These are phyloP conservation scores for Eulemur rufifrons DNA, from an alignment of 2,113 vertebrate species.

Conservation along the genomic window DNA sequence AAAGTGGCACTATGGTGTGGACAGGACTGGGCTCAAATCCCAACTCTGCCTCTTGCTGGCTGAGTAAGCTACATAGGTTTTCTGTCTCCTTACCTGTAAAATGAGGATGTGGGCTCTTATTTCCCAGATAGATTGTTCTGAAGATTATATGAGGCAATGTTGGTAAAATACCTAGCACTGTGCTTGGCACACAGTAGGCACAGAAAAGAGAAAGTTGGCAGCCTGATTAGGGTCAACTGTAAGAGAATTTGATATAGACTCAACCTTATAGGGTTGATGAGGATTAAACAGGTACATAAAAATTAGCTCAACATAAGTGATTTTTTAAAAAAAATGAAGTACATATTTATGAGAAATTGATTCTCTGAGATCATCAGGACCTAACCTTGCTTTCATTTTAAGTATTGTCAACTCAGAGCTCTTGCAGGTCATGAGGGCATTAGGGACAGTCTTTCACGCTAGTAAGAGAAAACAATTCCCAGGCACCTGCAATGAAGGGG, in stretches of 20 bases:
- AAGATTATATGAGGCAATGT: not conserved
- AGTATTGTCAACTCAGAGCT: not conserved
- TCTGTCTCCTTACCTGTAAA: not conserved
- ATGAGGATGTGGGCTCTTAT: not conserved
- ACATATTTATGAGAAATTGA: not conserved
- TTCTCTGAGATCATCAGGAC: not conserved
- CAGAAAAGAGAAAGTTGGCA: too few relatives aligned
- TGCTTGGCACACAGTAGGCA: not conserved
- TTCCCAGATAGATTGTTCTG: not conserved
- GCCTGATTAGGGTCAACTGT: not conserved
- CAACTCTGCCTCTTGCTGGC: not conserved
- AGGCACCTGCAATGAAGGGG: not conserved
- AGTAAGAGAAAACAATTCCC: not conserved
- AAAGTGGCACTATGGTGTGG: accelerated
- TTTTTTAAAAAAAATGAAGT: not conserved
- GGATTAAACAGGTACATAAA: not conserved
- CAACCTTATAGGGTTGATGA: not conserved
- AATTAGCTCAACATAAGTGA: not conserved
- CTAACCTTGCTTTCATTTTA: not conserved
- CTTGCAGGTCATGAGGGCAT: not conserved
- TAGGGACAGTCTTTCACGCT: not conserved
- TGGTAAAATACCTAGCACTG: not conserved
- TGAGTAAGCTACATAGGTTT: not conserved
- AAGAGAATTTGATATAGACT: not conserved
- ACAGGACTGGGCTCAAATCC: not conserved